Conservation (phyloP, 1,140 invertebrate species). For the Riptortus pedestris region DNA sequence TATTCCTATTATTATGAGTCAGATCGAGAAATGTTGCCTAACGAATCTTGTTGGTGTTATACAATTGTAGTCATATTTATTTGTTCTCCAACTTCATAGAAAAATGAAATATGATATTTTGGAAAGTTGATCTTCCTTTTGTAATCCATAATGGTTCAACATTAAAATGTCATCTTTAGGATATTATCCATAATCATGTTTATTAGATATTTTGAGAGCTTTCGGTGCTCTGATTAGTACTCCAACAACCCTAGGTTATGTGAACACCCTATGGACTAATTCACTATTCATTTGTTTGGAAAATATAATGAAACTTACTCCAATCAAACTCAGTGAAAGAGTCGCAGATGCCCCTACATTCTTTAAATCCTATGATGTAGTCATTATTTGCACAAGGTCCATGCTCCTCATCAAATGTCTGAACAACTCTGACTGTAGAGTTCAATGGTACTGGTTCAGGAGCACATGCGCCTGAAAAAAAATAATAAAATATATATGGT, state of each 20-base stretch:
- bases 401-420: conserved; percentile 37
- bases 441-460: conserved; percentile 41
- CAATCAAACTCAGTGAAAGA: conserved; percentile 42
- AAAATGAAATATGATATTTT: too few relatives aligned
- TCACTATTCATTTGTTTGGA: background rate
- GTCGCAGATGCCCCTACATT: conserved; percentile 53
- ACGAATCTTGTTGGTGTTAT: too few relatives aligned
- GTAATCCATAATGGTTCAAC: too few relatives aligned
- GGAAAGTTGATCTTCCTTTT: too few relatives aligned
- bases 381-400: conserved; percentile 50
- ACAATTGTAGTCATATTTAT: too few relatives aligned
- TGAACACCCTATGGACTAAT: background rate
- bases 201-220: background rate
- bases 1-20: too few relatives aligned
- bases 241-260: background rate
- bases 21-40: too few relatives aligned
- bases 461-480: conserved; percentile 39
- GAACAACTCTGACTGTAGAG: conserved; percentile 46
- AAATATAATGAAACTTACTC: background rate
- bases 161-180: too few relatives aligned
- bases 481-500: background rate
- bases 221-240: background rate
- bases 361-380: conserved; percentile 46
- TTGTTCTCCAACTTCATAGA: too few relatives aligned
- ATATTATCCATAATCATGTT: background rate